These are phyloP conservation scores for Camponotus vicinus DNA, from an alignment of 1,140 invertebrate genomes.

Conservation along the genomic window DNA sequence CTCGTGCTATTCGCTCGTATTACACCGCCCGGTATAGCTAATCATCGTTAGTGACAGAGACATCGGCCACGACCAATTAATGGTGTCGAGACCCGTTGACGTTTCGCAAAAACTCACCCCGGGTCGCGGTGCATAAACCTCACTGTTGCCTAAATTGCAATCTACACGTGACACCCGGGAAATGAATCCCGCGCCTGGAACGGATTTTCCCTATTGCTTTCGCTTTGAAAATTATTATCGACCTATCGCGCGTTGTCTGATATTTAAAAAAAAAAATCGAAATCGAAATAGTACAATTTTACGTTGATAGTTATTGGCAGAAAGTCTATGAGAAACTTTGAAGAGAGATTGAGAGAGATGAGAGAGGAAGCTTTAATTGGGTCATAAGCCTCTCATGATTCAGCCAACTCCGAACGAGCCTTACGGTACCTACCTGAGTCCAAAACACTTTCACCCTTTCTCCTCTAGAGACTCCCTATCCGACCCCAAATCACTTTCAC, in stretches of 20 bases:
- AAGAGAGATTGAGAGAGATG: background rate
- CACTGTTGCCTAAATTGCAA: conserved; percentile 31
- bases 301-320: too few species aligned
- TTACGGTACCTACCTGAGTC: conserved; percentile 32
- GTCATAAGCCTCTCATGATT: conserved; percentile 49
- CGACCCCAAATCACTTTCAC: conserved; percentile 36
- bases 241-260: too few species aligned
- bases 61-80: conserved; percentile 69
- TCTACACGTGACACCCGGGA: background rate
- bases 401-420: conserved; percentile 2
- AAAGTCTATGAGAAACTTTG: background rate
- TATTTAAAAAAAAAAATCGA: too few species aligned
- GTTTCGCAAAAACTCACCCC: conserved; percentile 33
- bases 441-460: conserved; percentile 51
- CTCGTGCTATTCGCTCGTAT: conserved; percentile 64
- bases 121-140: background rate
- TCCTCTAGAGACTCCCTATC: background rate
- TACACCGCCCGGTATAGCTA: conserved; percentile 72
- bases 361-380: conserved; percentile 26
- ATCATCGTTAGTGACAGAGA: conserved; percentile 77
- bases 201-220: background rate
- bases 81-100: conserved; percentile 31
- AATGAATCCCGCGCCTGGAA: background rate
- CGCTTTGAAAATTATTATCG: too few species aligned
- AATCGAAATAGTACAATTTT: too few species aligned